phyloP scores from a whole-genome alignment of 2,797 vertebrate genomes.

The Xenops minutus region DNA sequence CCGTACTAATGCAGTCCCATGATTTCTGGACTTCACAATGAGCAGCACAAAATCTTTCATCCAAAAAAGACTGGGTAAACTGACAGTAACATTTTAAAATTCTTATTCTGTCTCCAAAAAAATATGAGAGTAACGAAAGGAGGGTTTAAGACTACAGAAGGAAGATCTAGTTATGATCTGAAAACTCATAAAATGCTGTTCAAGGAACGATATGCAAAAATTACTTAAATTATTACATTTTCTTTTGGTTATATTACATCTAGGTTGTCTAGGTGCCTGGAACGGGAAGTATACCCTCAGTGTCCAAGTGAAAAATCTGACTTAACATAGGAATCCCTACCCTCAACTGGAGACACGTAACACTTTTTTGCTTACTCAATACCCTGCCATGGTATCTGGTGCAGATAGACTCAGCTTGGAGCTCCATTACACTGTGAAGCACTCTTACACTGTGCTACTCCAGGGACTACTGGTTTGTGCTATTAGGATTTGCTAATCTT shows the following conservation, averaged over 20 bases:
- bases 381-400: background rate
- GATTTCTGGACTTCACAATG: background rate
- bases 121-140: background rate
- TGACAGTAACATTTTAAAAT: background rate
- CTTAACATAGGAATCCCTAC: background rate
- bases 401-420: background rate
- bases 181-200: background rate
- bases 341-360: fast-evolving
- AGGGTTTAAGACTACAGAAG: background rate
- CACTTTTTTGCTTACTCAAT: background rate
- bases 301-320: background rate
- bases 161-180: background rate
- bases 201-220: background rate
- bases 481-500: background rate
- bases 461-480: background rate
- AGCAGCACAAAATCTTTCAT: background rate
- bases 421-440: background rate
- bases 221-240: background rate
- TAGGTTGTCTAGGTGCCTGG: too few species aligned
- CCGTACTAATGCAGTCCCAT: background rate
- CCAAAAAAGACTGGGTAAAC: background rate
- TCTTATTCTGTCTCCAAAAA: background rate
- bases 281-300: background rate
- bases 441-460: background rate
- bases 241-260: background rate